Base-by-base conservation (phyloP, 37 sponge, comb jelly and placozoan genomes). In the Ianthella basta region DNA sequence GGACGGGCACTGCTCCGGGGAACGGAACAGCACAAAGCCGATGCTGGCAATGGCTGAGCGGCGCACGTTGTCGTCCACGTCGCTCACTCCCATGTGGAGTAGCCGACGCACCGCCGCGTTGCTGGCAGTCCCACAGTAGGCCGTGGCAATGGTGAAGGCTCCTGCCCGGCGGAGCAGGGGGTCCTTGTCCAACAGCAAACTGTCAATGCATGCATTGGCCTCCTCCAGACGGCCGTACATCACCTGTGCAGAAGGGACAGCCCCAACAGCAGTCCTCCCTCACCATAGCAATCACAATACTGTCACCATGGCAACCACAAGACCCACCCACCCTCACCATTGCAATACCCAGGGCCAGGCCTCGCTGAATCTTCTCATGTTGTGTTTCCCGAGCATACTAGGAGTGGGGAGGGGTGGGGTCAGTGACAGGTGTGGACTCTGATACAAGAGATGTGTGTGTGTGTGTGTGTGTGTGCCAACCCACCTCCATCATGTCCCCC, bases 341-440 rank as follows among this genome's bases (percentile, higher is more conserved):
- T 1, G 98, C 80, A 36, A 97, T 92, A 29, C 99, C 99, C 2
- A 99, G 87, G 8, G 99, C 91, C 18, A 99, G 88, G 16, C 99
- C 99, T 61, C 97, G 69, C 59, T 92, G 94, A 21, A 99, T 99
- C 87, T 99, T 99, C 86, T 97, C 99, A 81, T 99, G 99, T 50
- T 97, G 97, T 0, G 99, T 99, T 53, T 96, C 97, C 32, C 90
- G 69, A 27, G 96, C 89, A 87, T 99, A 99, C 91, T 96, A 60
- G 30, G 59, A 44, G 8, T 55, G 25, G 29, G 84, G 56, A 36
- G 66, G 27, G 15, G 54, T 56, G 53, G 27, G 55, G 38, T 24
- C 14, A 13, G 70, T 70, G 21, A 40, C 68, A 39, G 39, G 68
- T 25, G 80, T n/a, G n/a, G n/a, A n/a, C n/a, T n/a, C 15, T 15